Percentiles rank a stretch among this genome's conserved stretches.
These are phyloP conservation scores for Ptychoptera albimana DNA, from an alignment of 2,888 invertebrate species.

Conservation along the genomic window DNA sequence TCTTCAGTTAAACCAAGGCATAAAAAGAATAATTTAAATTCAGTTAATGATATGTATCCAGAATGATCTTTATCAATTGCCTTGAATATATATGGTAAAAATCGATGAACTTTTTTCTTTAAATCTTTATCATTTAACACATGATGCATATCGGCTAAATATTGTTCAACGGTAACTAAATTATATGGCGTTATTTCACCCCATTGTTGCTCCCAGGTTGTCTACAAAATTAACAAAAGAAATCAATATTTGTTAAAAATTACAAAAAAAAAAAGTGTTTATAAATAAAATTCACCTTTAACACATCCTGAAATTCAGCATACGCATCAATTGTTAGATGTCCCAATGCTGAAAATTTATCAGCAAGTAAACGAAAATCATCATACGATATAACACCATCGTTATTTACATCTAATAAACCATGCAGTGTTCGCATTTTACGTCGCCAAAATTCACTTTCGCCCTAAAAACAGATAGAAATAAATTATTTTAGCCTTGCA, in stretches of 20 bases:
- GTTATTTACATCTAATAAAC: constrained; percentile 68
- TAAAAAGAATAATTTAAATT: constrained; percentile 68
- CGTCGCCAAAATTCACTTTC: constrained; percentile 57
- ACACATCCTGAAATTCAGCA: constrained; percentile 50
- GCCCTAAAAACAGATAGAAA: constrained; percentile 17
- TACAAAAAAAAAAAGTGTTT: constrained; percentile 2
- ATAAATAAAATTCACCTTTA: constrained; percentile 37
- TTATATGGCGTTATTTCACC: constrained; percentile 69
- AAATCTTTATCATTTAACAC: constrained; percentile 59
- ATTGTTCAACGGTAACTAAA: constrained; percentile 65
- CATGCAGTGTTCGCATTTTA: constrained; percentile 74
- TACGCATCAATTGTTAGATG: constrained; percentile 50
- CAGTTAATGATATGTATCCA: constrained; percentile 61
- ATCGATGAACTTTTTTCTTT: constrained; percentile 56
- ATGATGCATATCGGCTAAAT: constrained; percentile 67
- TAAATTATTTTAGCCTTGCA: neutral
- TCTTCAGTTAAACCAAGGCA: constrained; percentile 60
- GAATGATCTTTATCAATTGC: constrained; percentile 66
- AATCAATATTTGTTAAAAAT: neutral
- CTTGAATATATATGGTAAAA: constrained; percentile 69
- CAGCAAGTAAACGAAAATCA: constrained; percentile 58
- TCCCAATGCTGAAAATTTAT: constrained; percentile 59
- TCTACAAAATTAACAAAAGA: constrained; percentile 29
- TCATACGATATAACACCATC: constrained; percentile 73
- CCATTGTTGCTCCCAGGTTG: constrained; percentile 71